Conservation (phyloP, 1,140 invertebrate genomes). For the Neelides sp. region DNA sequence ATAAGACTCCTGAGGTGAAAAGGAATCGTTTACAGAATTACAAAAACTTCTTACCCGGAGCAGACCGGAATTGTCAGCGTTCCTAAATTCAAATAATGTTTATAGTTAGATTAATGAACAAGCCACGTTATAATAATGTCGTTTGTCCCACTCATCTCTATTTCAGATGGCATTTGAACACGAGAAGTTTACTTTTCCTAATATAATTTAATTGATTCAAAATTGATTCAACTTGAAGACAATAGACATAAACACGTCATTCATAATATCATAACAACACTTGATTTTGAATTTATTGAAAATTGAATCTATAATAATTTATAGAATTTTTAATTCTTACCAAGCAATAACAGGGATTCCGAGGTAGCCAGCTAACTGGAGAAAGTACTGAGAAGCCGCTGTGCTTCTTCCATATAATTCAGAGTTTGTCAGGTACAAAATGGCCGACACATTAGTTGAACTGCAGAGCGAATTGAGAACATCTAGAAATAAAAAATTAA, state of each 20-base stretch:
- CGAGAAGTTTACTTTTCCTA: no score
- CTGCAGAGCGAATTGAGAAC: slow-evolving; percentile 79
- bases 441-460: slow-evolving; percentile 73
- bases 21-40: not conserved
- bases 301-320: no score
- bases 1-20: no score
- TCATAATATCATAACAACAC: no score
- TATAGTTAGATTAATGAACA: not conserved
- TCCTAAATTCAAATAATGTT: slow-evolving; percentile 43
- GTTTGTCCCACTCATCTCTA: not conserved
- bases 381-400: slow-evolving; percentile 82
- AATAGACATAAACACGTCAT: no score
- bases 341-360: slow-evolving; percentile 78
- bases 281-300: no score
- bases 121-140: not conserved
- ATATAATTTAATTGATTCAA: no score
- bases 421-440: slow-evolving; percentile 86
- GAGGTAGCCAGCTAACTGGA: slow-evolving; percentile 73
- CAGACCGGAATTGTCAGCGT: slow-evolving; percentile 80
- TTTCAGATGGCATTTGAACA: no score
- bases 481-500: slow-evolving; percentile 32
- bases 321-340: no score
- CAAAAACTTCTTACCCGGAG: slow-evolving; percentile 44
- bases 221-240: no score
- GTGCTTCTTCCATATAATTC: slow-evolving; percentile 74